Percentiles rank a stretch among this genome's conserved stretches.
Conservation (phyloP, 2,113 vertebrate species). For the Piaya cayana region DNA sequence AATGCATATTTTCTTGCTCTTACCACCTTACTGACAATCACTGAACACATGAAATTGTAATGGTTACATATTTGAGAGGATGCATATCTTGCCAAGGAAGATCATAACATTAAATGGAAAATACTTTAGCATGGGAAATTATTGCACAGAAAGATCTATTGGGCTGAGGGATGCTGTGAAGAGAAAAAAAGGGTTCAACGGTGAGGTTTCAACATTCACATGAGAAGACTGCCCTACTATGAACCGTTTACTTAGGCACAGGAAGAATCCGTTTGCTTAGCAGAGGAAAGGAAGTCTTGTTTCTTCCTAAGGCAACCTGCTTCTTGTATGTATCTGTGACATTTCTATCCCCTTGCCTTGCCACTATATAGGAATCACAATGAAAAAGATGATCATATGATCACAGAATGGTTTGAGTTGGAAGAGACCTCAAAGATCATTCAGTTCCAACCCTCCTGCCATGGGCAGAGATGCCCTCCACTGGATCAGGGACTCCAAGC, state of each 20-base stretch:
- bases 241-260: background rate
- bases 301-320: background rate
- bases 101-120: no score
- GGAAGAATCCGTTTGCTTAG: background rate
- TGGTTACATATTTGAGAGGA: no score
- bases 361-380: background rate
- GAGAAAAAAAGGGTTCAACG: background rate
- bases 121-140: background rate
- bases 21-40: background rate
- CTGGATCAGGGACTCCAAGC: no score
- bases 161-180: background rate
- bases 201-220: background rate
- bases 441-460: no score
- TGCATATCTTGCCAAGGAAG: no score
- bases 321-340: background rate
- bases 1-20: background rate
- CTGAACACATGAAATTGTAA: background rate
- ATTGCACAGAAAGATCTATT: background rate
- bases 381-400: background rate
- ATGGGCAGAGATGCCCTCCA: no score
- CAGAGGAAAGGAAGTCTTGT: background rate
- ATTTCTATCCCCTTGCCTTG: background rate
- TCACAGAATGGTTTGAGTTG: background rate
- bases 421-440: no score
- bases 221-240: background rate